These are phyloP conservation scores for Vesta saturnalis DNA, from an alignment of 2,888 invertebrate species.

Conservation along the genomic window DNA sequence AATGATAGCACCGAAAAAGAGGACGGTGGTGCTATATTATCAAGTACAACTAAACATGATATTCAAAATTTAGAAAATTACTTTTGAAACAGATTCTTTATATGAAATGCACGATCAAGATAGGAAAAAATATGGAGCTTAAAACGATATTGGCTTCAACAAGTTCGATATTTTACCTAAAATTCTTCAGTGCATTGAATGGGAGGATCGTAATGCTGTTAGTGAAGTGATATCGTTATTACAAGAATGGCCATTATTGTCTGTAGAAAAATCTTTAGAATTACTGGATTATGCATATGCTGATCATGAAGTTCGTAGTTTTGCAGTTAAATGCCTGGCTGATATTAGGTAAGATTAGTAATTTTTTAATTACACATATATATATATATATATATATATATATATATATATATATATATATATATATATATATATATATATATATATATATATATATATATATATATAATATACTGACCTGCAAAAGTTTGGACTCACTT, in stretches of 20 bases:
- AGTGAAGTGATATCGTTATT: conserved; percentile 81
- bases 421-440: too few species aligned
- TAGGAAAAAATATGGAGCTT: conserved; percentile 72
- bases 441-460: too few species aligned
- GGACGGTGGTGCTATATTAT: conserved; percentile 18
- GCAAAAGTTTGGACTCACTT: too few species aligned
- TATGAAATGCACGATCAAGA: conserved; percentile 90
- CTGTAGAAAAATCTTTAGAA: conserved; percentile 86
- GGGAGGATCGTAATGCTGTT: conserved; percentile 88
- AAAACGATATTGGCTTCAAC: conserved; percentile 77
- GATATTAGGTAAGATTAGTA: conserved; percentile 57
- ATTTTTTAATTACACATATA: too few species aligned
- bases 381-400: too few species aligned
- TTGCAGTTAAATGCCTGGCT: conserved; percentile 73
- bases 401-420: too few species aligned
- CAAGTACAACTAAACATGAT: conserved; percentile 28
- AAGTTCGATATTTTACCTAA: conserved; percentile 84
- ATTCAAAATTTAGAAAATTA: conserved; percentile 48
- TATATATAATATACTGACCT: too few species aligned
- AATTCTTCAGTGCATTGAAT: conserved; percentile 87
- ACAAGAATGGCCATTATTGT: conserved; percentile 81
- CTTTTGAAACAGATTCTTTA: conserved; percentile 82
- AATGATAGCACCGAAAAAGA: conserved; percentile 37
- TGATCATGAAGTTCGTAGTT: conserved; percentile 85
- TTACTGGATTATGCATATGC: conserved; percentile 94